Percentiles rank a stretch among this genome's conserved stretches.
Conservation (phyloP, 2,797 vertebrate species). For the Sphaeramia orbicularis region DNA sequence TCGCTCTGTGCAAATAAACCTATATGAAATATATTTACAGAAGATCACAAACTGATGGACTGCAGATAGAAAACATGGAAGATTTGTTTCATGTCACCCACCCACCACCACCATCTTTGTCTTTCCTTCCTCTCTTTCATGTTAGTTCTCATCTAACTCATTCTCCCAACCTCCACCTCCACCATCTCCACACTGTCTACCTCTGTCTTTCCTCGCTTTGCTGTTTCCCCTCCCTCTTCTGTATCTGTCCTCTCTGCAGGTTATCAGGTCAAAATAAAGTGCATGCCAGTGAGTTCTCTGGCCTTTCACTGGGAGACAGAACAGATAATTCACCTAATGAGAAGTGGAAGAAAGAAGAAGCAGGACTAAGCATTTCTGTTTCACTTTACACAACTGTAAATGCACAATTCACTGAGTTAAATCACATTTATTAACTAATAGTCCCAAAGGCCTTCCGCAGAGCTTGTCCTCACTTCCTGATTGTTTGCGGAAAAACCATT, state of each 20-base stretch:
- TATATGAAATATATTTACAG: constrained; percentile 66
- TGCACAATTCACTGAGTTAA: background rate
- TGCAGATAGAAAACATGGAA: constrained; percentile 52
- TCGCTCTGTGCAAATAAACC: constrained; percentile 72
- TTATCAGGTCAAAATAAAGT: constrained; percentile 67
- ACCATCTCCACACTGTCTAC: constrained; percentile 7
- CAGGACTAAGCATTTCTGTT: background rate
- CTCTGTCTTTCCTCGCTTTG: constrained; percentile 25
- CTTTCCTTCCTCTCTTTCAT: constrained; percentile 53
- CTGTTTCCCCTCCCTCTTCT: constrained; percentile 22
- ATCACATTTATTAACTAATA: too few relatives aligned
- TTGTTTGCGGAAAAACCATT: too few relatives aligned
- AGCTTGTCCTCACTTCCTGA: too few relatives aligned
- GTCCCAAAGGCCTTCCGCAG: too few relatives aligned
- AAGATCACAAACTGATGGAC: constrained; percentile 64
- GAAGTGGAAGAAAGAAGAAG: constrained; percentile 4
- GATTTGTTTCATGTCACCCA: constrained; percentile 68
- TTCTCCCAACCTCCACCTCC: constrained; percentile 1
- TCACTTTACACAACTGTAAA: background rate
- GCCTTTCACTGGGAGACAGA: constrained; percentile 45
- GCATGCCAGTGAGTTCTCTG: constrained; percentile 37
- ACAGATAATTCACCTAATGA: constrained; percentile 28
- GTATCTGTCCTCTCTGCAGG: constrained; percentile 48
- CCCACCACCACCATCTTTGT: constrained; percentile 50
- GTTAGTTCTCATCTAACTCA: constrained; percentile 35